Conservation (phyloP, 2,888 invertebrate species). For the Chrysodeixis includens region DNA sequence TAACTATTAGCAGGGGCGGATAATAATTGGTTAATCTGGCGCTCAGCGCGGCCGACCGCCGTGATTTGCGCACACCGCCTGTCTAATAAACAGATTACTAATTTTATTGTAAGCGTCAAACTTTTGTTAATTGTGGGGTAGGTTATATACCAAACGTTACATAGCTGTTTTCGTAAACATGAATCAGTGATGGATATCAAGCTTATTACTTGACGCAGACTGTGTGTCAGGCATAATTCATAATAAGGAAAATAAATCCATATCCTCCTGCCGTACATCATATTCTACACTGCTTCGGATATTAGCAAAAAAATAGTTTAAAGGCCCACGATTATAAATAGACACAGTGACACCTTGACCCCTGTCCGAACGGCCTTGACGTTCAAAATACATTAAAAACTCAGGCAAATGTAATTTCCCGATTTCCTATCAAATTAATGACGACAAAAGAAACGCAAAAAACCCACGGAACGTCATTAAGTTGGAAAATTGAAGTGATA, state of each 20-base stretch:
- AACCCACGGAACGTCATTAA: slow-evolving; percentile 57
- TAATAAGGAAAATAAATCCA: slow-evolving; percentile 24
- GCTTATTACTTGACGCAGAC: slow-evolving; percentile 14
- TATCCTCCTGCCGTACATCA: slow-evolving; percentile 7
- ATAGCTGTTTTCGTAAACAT: not conserved
- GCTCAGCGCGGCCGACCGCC: slow-evolving; percentile 56
- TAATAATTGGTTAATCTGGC: slow-evolving; percentile 77
- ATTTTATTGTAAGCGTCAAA: slow-evolving; percentile 45
- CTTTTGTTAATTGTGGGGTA: slow-evolving; percentile 9
- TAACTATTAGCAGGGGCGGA: slow-evolving; percentile 64
- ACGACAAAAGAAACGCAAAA: slow-evolving; percentile 45
- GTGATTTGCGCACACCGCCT: slow-evolving; percentile 68
- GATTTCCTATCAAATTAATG: slow-evolving; percentile 22
- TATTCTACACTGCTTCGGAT: not conserved
- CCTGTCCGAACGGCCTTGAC: slow-evolving; percentile 31
- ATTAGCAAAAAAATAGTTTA: slow-evolving; percentile 17
- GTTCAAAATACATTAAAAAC: slow-evolving; percentile 22
- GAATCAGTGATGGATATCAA: not conserved
- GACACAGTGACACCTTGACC: slow-evolving; percentile 19
- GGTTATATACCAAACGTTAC: not conserved
- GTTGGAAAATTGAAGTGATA: slow-evolving; percentile 57
- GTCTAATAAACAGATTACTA: slow-evolving; percentile 55
- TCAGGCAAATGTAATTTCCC: slow-evolving; percentile 38
- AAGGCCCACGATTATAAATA: slow-evolving; percentile 1
- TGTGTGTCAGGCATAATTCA: slow-evolving; percentile 19